Base-by-base conservation (phyloP, 2,797 vertebrate genomes). In the Acipenser oxyrinchus region DNA sequence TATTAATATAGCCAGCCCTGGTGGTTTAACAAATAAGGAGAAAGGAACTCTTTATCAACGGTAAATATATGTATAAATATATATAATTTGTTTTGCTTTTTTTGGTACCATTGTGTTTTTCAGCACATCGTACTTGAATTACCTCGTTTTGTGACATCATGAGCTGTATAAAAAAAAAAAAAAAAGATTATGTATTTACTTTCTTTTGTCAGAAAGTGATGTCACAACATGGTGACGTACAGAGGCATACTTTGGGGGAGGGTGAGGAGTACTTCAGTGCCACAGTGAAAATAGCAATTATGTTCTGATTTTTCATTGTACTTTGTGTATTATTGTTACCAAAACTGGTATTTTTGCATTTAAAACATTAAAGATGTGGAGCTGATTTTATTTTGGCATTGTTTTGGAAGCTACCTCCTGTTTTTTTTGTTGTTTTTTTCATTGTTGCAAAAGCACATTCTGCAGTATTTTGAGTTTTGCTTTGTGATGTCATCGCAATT, bases 61-160 rank as follows among this genome's bases (percentile, higher is more conserved):
- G 23, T 37, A 2, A 37, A 55, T 6, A 55, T 55, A 55, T 55
- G n/a, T 55, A 55, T 6, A 55, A 4, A 55, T 55, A 55, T 55
- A 55, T 55, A 55, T 55, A 3, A 76, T 77, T 77, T 75, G 75
- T 84, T 82, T 49, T 73, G 87, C 76, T 82, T 85, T 87, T 75
- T 79, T 63, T 80, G 76, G 68, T 68, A 78, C 72, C 77, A 85
- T 86, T 83, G 85, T 86, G 80, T 82, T 86, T 76, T 92, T 94
- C 90, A 91, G 93, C 92, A 94, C 92, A 89, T 95, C 86, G 91
- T 96, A 95, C 94, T 98, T 97, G 94, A 95, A 96, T 97, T 97
- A 95, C 93, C 93, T 95, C 92, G 84, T 94, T 93, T 88, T 88
- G 93, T 94, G 94, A 96, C 93, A 94, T 96, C 92, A 93, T 94